These are phyloP conservation scores for Dysdera silvatica DNA, from an alignment of 1,140 invertebrate species.

Conservation along the genomic window DNA sequence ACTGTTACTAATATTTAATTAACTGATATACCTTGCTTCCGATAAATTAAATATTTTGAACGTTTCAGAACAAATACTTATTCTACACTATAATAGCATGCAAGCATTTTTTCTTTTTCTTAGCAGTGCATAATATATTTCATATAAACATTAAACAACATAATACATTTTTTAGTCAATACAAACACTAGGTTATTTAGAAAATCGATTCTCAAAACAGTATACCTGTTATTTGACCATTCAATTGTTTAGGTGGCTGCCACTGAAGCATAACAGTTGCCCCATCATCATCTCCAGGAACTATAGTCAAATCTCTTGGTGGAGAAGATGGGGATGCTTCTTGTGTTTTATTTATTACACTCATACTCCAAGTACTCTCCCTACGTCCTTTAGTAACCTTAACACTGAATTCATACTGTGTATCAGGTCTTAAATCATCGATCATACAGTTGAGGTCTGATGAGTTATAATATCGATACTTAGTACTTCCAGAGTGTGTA, in stretches of 20 bases:
- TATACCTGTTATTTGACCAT: slow-evolving; percentile 65
- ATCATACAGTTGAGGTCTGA: slow-evolving; percentile 86
- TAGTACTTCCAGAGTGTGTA: slow-evolving; percentile 51
- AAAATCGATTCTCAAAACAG: not conserved
- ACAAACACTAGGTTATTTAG: too few relatives aligned
- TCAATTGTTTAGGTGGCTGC: slow-evolving; percentile 79
- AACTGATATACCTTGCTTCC: too few relatives aligned
- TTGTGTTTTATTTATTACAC: slow-evolving; percentile 76
- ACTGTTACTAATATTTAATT: too few relatives aligned
- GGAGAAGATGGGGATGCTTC: slow-evolving; percentile 51
- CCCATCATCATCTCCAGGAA: slow-evolving; percentile 55
- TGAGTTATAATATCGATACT: slow-evolving; percentile 72
- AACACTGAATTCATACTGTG: slow-evolving; percentile 92
- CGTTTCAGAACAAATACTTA: too few relatives aligned
- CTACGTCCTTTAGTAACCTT: slow-evolving; percentile 70
- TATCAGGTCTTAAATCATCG: slow-evolving; percentile 82
- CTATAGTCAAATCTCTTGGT: slow-evolving; percentile 29
- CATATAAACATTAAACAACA: too few relatives aligned
- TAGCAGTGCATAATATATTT: too few relatives aligned
- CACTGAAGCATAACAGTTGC: slow-evolving; percentile 67
- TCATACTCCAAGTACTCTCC: slow-evolving; percentile 88
- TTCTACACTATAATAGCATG: too few relatives aligned
- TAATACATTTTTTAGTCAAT: too few relatives aligned
- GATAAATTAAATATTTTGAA: too few relatives aligned
- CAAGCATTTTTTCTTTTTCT: too few relatives aligned